Evolutionary conservation across 2,113 vertebrate genomes (phyloP).

Genomic region (Anthoscopus minutus): DNA sequence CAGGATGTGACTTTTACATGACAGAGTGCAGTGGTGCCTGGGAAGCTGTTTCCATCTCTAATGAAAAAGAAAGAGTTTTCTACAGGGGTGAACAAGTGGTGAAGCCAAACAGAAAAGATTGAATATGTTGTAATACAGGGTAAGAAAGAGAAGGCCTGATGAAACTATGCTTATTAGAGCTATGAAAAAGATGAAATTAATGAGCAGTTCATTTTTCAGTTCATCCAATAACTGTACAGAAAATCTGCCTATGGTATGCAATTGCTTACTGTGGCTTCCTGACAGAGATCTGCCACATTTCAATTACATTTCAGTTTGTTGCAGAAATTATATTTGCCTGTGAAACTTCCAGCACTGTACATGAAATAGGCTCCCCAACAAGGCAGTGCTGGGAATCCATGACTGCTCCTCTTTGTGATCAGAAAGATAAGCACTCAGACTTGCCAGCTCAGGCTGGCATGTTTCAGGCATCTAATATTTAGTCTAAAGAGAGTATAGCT

Average conservation of each 20-base stretch:
- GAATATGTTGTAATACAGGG: not conserved
- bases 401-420: not conserved
- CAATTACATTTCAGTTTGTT: not conserved
- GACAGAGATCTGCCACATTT: not conserved
- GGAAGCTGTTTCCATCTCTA: not conserved
- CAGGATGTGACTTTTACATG: not conserved
- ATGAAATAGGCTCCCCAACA: not conserved
- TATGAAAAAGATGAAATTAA: not conserved
- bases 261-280: not conserved
- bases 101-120: not conserved
- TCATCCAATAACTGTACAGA: not conserved
- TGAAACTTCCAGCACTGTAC: not conserved
- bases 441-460: not conserved
- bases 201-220: not conserved
- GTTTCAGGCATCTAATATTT: not conserved
- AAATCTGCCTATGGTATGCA: not conserved
- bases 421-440: not conserved
- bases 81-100: not conserved
- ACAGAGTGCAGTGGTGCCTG: not conserved
- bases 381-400: not conserved
- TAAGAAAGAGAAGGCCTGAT: not conserved
- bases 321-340: not conserved
- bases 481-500: not conserved
- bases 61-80: not conserved
- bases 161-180: not conserved